Evolutionary conservation across 1,140 invertebrate genomes (phyloP).

Genomic region (Drosophila pachea): DNA sequence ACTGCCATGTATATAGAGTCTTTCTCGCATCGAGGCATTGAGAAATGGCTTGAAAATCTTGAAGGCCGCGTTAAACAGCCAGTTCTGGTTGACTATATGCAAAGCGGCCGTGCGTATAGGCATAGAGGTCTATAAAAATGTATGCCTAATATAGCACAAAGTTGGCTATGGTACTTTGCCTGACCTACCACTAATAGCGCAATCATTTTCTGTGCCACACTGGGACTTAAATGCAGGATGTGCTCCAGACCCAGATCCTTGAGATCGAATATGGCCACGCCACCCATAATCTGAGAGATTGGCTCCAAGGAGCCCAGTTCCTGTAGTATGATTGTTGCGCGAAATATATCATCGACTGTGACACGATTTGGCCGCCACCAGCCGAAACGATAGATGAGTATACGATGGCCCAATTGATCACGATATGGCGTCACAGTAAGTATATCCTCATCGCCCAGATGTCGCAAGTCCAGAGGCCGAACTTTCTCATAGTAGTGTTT

Average conservation of each 20-base stretch:
- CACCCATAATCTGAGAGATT: slow-evolving; percentile 86
- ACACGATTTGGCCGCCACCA: slow-evolving; percentile 86
- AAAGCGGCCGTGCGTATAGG: slow-evolving; percentile 86
- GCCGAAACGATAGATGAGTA: slow-evolving; percentile 79
- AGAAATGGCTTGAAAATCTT: slow-evolving; percentile 88
- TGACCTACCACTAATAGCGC: slow-evolving; percentile 84
- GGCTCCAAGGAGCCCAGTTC: slow-evolving; percentile 87
- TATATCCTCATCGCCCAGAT: slow-evolving; percentile 85
- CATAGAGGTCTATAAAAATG: slow-evolving; percentile 82
- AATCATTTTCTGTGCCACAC: slow-evolving; percentile 83
- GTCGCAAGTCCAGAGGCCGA: slow-evolving; percentile 82
- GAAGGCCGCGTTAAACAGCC: slow-evolving; percentile 88
- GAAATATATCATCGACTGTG: slow-evolving; percentile 85
- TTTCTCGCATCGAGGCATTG: slow-evolving; percentile 83
- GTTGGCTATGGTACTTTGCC: not conserved
- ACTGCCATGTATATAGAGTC: slow-evolving; percentile 87
- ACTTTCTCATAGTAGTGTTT: slow-evolving; percentile 84
- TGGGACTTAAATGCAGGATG: slow-evolving; percentile 86
- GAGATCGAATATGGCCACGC: slow-evolving; percentile 87
- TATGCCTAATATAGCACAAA: not conserved
- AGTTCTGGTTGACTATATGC: slow-evolving; percentile 88
- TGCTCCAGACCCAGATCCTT: slow-evolving; percentile 85
- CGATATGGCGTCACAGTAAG: slow-evolving; percentile 86
- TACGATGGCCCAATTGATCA: slow-evolving; percentile 82
- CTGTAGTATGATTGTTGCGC: slow-evolving; percentile 84